These are phyloP conservation scores for Macrophya annulata DNA, from an alignment of 2,888 invertebrate species.

Conservation along the genomic window DNA sequence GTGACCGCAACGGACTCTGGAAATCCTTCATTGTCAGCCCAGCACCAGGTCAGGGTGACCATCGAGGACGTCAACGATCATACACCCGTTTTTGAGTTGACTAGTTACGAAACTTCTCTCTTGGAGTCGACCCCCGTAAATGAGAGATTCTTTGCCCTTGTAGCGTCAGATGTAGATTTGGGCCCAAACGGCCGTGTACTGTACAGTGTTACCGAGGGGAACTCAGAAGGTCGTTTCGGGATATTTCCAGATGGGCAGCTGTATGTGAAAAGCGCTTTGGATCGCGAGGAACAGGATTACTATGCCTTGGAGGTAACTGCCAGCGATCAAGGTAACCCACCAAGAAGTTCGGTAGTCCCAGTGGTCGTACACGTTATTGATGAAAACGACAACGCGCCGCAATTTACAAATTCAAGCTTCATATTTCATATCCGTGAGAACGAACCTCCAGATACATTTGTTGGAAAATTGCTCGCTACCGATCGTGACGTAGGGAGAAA, in stretches of 20 bases:
- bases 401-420: conserved; percentile 95
- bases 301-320: conserved; percentile 94
- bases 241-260: conserved; percentile 97
- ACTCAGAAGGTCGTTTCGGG: conserved; percentile 92
- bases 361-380: conserved; percentile 96
- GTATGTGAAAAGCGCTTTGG: conserved; percentile 92
- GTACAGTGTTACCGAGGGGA: conserved; percentile 93
- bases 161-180: conserved; percentile 94
- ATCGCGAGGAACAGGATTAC: conserved; percentile 95
- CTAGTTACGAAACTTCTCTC: conserved; percentile 95
- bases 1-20: conserved; percentile 94
- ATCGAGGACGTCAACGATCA: conserved; percentile 97
- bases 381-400: conserved; percentile 97
- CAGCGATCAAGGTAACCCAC: conserved; percentile 89
- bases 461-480: conserved; percentile 94
- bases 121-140: conserved; percentile 95
- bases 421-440: conserved; percentile 95
- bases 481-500: conserved; percentile 96
- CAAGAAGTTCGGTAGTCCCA: conserved; percentile 92
- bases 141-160: conserved; percentile 93
- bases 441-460: conserved; percentile 93
- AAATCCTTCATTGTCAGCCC: conserved; percentile 87
- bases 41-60: conserved; percentile 86
- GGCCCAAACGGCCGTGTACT: conserved; percentile 90
- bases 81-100: conserved; percentile 95